Evolutionary conservation across 2,113 vertebrate genomes (phyloP), one percentile per base, ranked within the genome.

Genomic region (Lycaon pictus): DNA sequence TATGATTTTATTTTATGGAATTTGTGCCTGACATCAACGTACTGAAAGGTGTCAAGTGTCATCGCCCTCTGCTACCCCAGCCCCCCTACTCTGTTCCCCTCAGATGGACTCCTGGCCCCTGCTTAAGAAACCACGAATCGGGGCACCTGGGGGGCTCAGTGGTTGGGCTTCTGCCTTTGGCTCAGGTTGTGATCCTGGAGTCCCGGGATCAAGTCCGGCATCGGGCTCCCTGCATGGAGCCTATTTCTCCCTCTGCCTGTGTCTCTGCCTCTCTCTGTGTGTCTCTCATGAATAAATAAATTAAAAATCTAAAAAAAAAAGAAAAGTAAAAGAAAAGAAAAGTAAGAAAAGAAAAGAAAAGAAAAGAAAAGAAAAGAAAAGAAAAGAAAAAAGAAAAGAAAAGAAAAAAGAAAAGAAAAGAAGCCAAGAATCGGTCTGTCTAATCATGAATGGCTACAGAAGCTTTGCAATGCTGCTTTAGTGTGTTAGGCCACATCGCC

Each of bases 51-150:
- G 3, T 58, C 55, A 20, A 65, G 5, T 7, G 32, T 74, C 27
- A 53, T 55, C 7, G 0, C 0, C 22, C 3, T 5, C 5, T 48
- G 29, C 25, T 7, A 32, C n/a, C 2, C 29, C 19, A 77, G 7
- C 4, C 0, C 0, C 32, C 1, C 32, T 9, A 6, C 15, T 15
- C 83, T 23, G 11, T 79, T 56, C 43, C 37, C 13, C n/a, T 77
- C 5, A 9, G 5, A 11, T 25, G 65, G 74, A 29, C 22, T 5
- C 5, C 35, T 79, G 32, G 43, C 0, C 9, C 5, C 19, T 55
- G 32, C 3, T 37, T 55, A 77, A 74, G 74, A 93, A 84, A 60
- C 25, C 35, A 13, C 13, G 20, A 1, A 4, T 81, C 27, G 16
- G 3, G 8, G 67, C 0, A 1, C 67, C 67, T 69, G 32, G 17